These are phyloP conservation scores for Heterotis niloticus DNA, from an alignment of 2,113 vertebrate genomes.

Conservation along the genomic window DNA sequence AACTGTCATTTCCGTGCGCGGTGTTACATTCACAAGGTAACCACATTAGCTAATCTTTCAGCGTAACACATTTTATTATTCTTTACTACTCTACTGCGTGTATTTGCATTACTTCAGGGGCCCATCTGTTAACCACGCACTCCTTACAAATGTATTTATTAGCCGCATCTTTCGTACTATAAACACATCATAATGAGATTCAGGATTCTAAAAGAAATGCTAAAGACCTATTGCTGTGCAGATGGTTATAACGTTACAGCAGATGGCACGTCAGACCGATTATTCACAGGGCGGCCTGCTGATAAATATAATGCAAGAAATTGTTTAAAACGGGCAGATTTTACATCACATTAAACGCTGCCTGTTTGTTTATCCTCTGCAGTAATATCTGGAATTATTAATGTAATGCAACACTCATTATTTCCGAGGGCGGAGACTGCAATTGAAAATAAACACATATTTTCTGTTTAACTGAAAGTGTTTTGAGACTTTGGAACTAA, in stretches of 20 bases:
- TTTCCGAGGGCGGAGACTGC: too few relatives aligned
- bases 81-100: constrained; percentile 53
- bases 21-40: neutral
- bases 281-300: constrained; percentile 52
- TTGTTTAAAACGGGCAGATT: constrained; percentile 25
- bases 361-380: neutral
- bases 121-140: constrained; percentile 64
- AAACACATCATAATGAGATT: constrained; percentile 40
- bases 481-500: too few relatives aligned
- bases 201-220: constrained; percentile 19
- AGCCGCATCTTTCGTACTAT: constrained; percentile 57
- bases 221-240: constrained; percentile 53
- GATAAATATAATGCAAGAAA: constrained; percentile 46
- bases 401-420: too few relatives aligned
- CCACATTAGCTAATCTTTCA: neutral
- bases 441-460: too few relatives aligned
- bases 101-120: constrained; percentile 52
- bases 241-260: constrained; percentile 62
- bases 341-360: neutral
- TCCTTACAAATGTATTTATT: constrained; percentile 64
- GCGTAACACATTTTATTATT: constrained; percentile 37
- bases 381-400: too few relatives aligned
- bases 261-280: constrained; percentile 68
- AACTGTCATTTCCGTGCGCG: too few relatives aligned
- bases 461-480: too few relatives aligned